A percentile compares a stretch with the other conserved stretches of the same genome.
Conservation (phyloP, 2,888 invertebrate species). For the Noctua janthe region DNA sequence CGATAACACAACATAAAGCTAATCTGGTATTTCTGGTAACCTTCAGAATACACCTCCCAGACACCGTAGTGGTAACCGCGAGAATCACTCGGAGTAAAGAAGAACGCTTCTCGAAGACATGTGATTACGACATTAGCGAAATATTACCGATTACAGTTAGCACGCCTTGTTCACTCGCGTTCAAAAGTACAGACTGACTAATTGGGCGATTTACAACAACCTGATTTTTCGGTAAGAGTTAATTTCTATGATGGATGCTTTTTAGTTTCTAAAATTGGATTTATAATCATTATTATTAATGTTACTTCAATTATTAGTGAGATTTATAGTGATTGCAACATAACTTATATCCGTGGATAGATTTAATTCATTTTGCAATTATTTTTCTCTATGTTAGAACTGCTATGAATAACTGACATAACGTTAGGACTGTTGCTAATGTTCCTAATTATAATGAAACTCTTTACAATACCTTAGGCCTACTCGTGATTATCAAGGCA, state of each 20-base stretch:
- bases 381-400: neutral
- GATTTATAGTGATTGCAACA: conserved; percentile 1
- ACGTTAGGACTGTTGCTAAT: too few species aligned
- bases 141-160: conserved; percentile 51
- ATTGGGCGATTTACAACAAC: conserved; percentile 51
- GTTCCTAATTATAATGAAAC: too few species aligned
- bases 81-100: conserved; percentile 40
- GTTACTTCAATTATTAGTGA: neutral
- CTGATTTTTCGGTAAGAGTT: conserved; percentile 48
- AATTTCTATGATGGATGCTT: conserved; percentile 39
- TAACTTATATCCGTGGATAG: neutral
- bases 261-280: conserved; percentile 12
- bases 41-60: conserved; percentile 41
- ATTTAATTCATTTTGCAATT: neutral
- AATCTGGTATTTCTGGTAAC: neutral
- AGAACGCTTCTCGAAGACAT: conserved; percentile 32
- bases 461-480: too few species aligned
- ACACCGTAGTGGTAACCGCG: conserved; percentile 15
- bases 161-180: conserved; percentile 22
- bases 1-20: neutral
- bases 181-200: conserved; percentile 26
- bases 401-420: too few species aligned
- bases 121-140: conserved; percentile 57
- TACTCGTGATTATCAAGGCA: too few species aligned
- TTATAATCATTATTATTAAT: conserved; percentile 21